These are phyloP conservation scores for Hippocampus barbouri DNA, from an alignment of 2,113 vertebrate species.

Conservation along the genomic window DNA sequence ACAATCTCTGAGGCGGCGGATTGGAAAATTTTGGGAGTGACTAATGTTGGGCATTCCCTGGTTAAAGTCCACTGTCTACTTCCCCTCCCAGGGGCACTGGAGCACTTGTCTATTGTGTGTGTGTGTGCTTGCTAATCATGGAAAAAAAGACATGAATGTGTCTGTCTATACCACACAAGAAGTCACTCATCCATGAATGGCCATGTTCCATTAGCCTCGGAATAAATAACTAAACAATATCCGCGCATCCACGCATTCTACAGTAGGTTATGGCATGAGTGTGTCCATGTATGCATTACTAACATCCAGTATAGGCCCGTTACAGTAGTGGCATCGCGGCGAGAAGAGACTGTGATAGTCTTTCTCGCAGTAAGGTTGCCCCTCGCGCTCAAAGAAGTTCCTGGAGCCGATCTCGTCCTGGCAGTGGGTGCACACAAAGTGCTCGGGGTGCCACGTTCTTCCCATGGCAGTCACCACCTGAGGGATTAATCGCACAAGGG, in stretches of 20 bases:
- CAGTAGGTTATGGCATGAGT: neutral
- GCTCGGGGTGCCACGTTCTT: constrained; percentile 93
- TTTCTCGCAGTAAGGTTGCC: constrained; percentile 92
- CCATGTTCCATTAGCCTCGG: constrained; percentile 45
- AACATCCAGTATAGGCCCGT: constrained; percentile 92
- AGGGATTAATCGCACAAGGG: constrained; percentile 17
- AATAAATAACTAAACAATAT: constrained; percentile 56
- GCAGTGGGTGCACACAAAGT: constrained; percentile 96
- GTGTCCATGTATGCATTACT: constrained; percentile 62
- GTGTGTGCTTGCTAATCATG: neutral
- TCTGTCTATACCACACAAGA: neutral
- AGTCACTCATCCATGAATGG: constrained; percentile 35
- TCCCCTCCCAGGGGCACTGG: constrained; percentile 15
- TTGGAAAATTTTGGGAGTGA: constrained; percentile 27
- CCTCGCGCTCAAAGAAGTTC: constrained; percentile 94
- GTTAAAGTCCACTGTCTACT: constrained; percentile 30
- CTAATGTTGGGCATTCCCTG: constrained; percentile 35
- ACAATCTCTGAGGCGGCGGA: constrained; percentile 1
- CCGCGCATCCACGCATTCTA: neutral
- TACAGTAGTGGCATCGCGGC: constrained; percentile 92
- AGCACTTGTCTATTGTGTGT: neutral
- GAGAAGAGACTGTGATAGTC: constrained; percentile 95
- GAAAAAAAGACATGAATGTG: neutral
- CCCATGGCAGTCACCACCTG: constrained; percentile 98
- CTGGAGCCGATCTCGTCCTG: constrained; percentile 92